Conservation (phyloP, 2,797 vertebrate genomes). For the Helicolenus hilgendorfi region DNA sequence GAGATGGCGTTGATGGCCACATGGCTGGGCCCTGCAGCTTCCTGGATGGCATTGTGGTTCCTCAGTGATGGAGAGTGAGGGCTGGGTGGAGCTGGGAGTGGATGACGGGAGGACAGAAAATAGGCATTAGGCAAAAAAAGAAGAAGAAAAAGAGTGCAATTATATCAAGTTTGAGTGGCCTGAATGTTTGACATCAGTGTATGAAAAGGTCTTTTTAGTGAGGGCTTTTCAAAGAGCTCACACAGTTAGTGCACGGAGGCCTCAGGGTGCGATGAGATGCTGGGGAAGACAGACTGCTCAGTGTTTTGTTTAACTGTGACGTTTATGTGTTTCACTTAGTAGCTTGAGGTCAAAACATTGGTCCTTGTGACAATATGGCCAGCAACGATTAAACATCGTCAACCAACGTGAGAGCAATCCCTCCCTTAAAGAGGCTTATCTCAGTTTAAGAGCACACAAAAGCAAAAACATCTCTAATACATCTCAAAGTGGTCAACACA, state of each 20-base stretch:
- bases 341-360: constrained; percentile 24
- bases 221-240: constrained; percentile 46
- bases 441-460: not conserved
- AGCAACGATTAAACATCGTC: not conserved
- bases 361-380: constrained; percentile 21
- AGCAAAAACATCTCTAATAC: not conserved
- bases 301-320: constrained; percentile 32
- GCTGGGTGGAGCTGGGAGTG: constrained; percentile 84
- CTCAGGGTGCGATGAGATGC: not conserved
- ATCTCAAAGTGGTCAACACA: not conserved
- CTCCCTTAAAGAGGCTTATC: not conserved
- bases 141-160: not conserved
- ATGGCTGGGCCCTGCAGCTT: constrained; percentile 97
- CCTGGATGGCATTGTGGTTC: constrained; percentile 96
- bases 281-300: constrained; percentile 36
- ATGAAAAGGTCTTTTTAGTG: constrained; percentile 51
- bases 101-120: not conserved
- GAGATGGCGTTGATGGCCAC: constrained; percentile 99
- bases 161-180: not conserved
- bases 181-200: constrained; percentile 14
- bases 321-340: constrained; percentile 6
- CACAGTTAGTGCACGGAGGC: constrained; percentile 15
- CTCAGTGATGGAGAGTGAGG: constrained; percentile 93
- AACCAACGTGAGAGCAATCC: not conserved
- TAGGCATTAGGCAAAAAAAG: not conserved